Conservation (phyloP, 2,797 vertebrate genomes). For the Cryptoblepharus egeriae region DNA sequence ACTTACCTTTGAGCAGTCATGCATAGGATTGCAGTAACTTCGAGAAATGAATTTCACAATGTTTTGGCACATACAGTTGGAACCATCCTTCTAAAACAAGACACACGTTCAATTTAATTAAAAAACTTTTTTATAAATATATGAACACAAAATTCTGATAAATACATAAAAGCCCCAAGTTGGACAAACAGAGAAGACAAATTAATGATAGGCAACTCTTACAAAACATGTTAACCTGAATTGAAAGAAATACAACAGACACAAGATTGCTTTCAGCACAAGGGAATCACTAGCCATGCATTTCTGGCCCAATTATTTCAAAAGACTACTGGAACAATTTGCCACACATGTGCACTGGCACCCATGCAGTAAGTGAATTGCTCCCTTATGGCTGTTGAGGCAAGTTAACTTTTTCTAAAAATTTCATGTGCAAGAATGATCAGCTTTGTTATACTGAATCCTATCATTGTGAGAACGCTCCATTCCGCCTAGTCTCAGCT, state of each 20-base stretch:
- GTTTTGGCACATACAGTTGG: not conserved
- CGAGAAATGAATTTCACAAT: no score
- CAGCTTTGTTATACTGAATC: not conserved
- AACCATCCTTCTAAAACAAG: not conserved
- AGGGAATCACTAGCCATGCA: not conserved
- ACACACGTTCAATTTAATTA: not conserved
- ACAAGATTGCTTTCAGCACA: not conserved
- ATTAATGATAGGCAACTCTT: not conserved
- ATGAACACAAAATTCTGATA: not conserved
- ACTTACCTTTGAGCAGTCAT: no score
- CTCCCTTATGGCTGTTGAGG: constrained; percentile 12
- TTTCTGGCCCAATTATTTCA: not conserved
- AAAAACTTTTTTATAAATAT: not conserved
- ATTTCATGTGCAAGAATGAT: not conserved
- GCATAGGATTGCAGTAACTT: no score
- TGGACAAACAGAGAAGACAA: not conserved
- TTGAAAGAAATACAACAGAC: not conserved
- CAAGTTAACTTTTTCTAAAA: not conserved
- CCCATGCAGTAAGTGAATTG: not conserved
- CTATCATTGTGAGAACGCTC: not conserved
- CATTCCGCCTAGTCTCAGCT: not conserved
- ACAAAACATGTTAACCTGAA: not conserved
- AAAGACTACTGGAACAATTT: not conserved
- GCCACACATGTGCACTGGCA: not conserved
- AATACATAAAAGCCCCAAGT: not conserved